A percentile compares a stretch with the other conserved stretches of the same genome.
Evolutionary conservation across 2,888 invertebrate genomes (phyloP).

Genomic region (Myathropa florea): DNA sequence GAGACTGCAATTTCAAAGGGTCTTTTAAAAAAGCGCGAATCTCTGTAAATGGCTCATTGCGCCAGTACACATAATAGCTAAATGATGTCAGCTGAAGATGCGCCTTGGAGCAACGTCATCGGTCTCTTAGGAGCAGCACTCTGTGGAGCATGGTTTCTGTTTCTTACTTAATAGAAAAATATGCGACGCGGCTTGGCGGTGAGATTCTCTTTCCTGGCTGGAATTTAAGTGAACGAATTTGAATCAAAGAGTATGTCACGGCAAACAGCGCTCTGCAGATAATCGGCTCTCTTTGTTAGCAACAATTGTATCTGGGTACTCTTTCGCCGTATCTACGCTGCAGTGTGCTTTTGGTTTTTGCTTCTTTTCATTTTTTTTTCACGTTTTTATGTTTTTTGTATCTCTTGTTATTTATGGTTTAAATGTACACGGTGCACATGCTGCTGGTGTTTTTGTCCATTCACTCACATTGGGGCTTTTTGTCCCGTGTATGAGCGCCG

Average conservation of each 20-base stretch:
- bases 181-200: not conserved
- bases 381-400: slow-evolving; percentile 5
- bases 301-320: slow-evolving; percentile 32
- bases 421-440: slow-evolving; percentile 62
- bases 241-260: slow-evolving; percentile 12
- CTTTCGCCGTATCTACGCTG: slow-evolving; percentile 36
- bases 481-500: slow-evolving; percentile 34
- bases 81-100: slow-evolving; percentile 5
- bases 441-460: slow-evolving; percentile 59
- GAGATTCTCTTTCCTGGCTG: not conserved
- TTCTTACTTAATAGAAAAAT: not conserved
- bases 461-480: slow-evolving; percentile 51
- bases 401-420: slow-evolving; percentile 49
- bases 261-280: not conserved
- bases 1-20: slow-evolving; percentile 24
- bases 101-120: slow-evolving; percentile 2
- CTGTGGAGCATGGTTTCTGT: not conserved
- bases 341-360: slow-evolving; percentile 48
- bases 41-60: slow-evolving; percentile 47
- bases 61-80: not conserved
- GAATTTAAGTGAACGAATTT: not conserved
- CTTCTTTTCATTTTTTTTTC: slow-evolving; percentile 26
- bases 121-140: slow-evolving; percentile 15
- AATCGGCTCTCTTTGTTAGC: slow-evolving; percentile 21
- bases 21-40: slow-evolving; percentile 47